Evolutionary conservation across 2,797 vertebrate species (phyloP).

Genomic region (Enteromius mattozi): DNA sequence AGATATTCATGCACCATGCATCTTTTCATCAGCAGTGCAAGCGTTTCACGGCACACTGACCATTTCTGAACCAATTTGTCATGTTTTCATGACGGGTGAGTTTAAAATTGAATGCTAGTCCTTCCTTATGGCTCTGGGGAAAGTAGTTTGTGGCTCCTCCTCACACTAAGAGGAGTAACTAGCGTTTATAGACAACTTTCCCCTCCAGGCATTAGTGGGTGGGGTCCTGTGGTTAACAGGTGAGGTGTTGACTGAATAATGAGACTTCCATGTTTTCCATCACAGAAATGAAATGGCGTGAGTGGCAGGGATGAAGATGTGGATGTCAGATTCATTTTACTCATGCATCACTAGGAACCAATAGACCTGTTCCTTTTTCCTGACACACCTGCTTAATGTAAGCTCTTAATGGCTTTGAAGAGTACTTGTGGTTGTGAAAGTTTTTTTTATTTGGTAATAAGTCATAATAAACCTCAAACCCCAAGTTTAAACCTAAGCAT

Average conservation of each 20-base stretch:
- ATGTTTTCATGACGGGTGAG: not conserved
- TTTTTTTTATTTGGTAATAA: not conserved
- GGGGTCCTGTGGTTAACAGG: constrained; percentile 65
- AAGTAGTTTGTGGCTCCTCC: constrained; percentile 22
- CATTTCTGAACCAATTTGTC: constrained; percentile 28
- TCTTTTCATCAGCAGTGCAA: constrained; percentile 1
- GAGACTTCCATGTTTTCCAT: constrained; percentile 6
- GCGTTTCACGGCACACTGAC: not conserved
- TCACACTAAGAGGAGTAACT: not conserved
- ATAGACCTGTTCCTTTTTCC: not conserved
- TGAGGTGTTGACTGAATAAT: constrained; percentile 46
- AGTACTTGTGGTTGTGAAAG: not conserved
- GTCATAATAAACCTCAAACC: not conserved
- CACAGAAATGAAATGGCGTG: constrained; percentile 27
- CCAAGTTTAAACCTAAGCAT: not conserved
- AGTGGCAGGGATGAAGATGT: constrained; percentile 42
- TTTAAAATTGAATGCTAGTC: constrained; percentile 8
- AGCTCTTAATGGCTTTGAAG: not conserved
- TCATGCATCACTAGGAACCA: constrained; percentile 8
- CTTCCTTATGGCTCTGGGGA: not conserved
- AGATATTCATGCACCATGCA: not conserved
- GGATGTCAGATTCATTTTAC: constrained; percentile 60
- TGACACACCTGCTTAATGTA: constrained; percentile 10
- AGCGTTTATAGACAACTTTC: not conserved
- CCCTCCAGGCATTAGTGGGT: constrained; percentile 6